Evolutionary conservation across 2,797 vertebrate genomes (phyloP).

Genomic region (Sebastes vulpes): DNA sequence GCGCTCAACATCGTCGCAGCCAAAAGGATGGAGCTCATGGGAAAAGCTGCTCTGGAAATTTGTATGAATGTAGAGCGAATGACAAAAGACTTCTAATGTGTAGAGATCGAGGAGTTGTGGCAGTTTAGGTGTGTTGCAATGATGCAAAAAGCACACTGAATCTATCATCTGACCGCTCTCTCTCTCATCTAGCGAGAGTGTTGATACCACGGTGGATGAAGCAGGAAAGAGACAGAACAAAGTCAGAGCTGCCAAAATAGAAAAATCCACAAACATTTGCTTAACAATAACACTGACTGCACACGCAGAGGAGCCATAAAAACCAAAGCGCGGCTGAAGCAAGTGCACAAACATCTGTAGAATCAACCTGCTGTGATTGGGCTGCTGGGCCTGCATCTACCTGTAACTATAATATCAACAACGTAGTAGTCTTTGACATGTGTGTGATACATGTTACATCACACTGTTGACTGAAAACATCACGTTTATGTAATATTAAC

Average conservation of each 20-base stretch:
- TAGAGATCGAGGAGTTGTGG: neutral
- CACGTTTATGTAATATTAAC: neutral
- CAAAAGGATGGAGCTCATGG: conserved; percentile 11
- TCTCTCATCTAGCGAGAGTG: neutral
- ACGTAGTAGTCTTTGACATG: neutral
- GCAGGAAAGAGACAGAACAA: neutral
- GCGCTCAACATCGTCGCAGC: neutral
- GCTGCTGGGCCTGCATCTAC: neutral
- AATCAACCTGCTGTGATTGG: neutral
- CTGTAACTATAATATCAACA: neutral
- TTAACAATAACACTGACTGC: conserved; percentile 7
- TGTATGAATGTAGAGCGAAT: neutral
- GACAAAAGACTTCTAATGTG: neutral
- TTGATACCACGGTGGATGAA: neutral
- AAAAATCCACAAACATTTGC: conserved; percentile 17
- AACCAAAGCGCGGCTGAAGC: neutral
- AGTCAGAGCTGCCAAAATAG: neutral
- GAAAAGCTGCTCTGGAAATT: conserved; percentile 29
- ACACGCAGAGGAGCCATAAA: neutral
- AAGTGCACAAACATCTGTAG: conserved; percentile 23
- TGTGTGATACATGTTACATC: neutral
- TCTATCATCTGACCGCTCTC: neutral
- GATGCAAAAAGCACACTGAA: neutral
- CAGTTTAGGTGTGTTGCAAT: neutral
- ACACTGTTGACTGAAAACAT: neutral